phyloP scores from a whole-genome alignment of 2,797 vertebrate species.

The Notoglanidium macrostoma region DNA sequence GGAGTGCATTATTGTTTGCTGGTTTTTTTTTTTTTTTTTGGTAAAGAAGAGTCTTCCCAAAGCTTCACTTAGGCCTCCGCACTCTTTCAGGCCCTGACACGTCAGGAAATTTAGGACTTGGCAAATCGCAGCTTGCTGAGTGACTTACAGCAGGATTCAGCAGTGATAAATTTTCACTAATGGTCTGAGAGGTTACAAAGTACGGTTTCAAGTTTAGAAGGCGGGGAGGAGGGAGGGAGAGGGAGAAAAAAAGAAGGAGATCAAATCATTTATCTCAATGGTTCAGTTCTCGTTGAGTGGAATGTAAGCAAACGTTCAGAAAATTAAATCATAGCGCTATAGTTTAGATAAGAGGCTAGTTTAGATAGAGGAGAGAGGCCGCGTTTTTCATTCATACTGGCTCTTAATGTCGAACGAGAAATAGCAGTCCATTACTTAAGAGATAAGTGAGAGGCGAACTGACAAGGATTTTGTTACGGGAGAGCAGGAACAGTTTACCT shows the following conservation, averaged over 20 bases:
- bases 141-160: slow-evolving; percentile 71
- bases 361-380: slow-evolving; percentile 32
- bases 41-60: slow-evolving; percentile 54
- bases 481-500: slow-evolving; percentile 8
- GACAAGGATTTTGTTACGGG: neutral
- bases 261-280: slow-evolving; percentile 44
- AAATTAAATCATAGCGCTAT: slow-evolving; percentile 30
- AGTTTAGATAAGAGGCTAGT: slow-evolving; percentile 44
- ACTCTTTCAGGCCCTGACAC: slow-evolving; percentile 65
- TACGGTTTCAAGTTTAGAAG: slow-evolving; percentile 46
- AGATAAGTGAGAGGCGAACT: slow-evolving; percentile 12
- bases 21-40: slow-evolving; percentile 44
- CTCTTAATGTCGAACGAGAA: slow-evolving; percentile 3
- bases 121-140: slow-evolving; percentile 67
- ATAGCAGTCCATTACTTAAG: slow-evolving; percentile 4
- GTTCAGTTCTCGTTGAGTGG: slow-evolving; percentile 34
- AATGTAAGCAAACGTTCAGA: slow-evolving; percentile 38
- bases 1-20: slow-evolving; percentile 34
- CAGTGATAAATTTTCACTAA: slow-evolving; percentile 73
- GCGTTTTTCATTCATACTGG: slow-evolving; percentile 21
- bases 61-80: slow-evolving; percentile 54
- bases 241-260: slow-evolving; percentile 39
- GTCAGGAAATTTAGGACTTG: slow-evolving; percentile 70
- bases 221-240: slow-evolving; percentile 50
- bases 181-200: slow-evolving; percentile 72